Conservation (phyloP, 2,888 invertebrate species). For the Rhyacophila evoluta region DNA sequence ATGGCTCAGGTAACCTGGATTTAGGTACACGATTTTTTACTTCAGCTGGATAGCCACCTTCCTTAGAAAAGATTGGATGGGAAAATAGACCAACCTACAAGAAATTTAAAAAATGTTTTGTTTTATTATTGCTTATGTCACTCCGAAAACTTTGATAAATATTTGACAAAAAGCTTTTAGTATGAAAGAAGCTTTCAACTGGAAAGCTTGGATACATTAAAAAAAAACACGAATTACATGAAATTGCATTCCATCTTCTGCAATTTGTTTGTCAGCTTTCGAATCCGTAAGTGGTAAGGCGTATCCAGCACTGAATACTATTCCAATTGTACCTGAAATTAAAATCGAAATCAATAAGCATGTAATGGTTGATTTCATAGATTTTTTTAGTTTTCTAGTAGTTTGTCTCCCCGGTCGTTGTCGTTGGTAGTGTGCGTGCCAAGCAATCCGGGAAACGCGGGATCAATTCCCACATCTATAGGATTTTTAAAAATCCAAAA, state of each 20-base stretch:
- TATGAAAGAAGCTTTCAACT: background rate
- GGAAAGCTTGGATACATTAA: background rate
- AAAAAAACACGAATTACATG: conserved; percentile 37
- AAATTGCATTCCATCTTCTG: conserved; percentile 45
- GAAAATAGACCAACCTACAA: conserved; percentile 56
- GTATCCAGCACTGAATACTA: conserved; percentile 29
- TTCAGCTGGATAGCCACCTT: conserved; percentile 58
- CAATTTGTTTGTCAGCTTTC: conserved; percentile 33
- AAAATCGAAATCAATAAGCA: background rate
- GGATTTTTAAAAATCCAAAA: too few species aligned
- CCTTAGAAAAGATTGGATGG: conserved; percentile 56
- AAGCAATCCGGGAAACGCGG: too few species aligned
- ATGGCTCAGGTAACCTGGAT: conserved; percentile 58
- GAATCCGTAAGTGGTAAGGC: conserved; percentile 34
- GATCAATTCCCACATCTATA: too few species aligned
- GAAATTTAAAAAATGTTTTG: too few species aligned
- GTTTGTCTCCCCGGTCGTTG: too few species aligned
- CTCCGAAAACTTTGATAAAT: too few species aligned
- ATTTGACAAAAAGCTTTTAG: too few species aligned
- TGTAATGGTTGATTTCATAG: background rate
- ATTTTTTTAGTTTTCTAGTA: too few species aligned
- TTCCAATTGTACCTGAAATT: conserved; percentile 55
- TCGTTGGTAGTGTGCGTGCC: too few species aligned
- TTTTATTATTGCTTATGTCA: too few species aligned
- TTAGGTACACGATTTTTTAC: conserved; percentile 56